Percentiles rank a stretch among this genome's conserved stretches.
phyloP scores from a whole-genome alignment of 2,888 invertebrate species.

The Caenorhabditis panamensis region DNA sequence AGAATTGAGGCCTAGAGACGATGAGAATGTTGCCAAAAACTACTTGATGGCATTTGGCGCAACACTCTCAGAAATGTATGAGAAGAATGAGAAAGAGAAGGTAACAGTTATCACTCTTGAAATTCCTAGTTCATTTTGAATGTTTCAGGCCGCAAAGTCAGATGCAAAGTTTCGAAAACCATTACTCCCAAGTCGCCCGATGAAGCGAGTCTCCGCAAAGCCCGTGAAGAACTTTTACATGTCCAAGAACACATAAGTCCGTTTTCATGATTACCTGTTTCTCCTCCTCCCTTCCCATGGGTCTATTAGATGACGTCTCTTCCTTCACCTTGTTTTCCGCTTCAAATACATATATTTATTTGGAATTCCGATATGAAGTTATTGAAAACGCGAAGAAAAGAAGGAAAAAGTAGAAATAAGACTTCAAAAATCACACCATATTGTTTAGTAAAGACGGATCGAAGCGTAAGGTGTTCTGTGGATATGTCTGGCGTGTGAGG shows the following conservation, averaged over 20 bases:
- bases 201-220: too few relatives aligned
- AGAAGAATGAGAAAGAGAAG: background rate
- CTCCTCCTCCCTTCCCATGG: background rate
- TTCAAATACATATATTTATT: too few relatives aligned
- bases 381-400: background rate
- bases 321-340: too few relatives aligned
- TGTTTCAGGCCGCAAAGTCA: too few relatives aligned
- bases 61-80: background rate
- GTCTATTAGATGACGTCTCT: too few relatives aligned
- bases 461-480: background rate
- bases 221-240: too few relatives aligned
- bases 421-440: background rate
- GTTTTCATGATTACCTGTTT: background rate
- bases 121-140: too few relatives aligned
- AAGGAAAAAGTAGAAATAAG: background rate
- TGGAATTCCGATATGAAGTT: too few relatives aligned
- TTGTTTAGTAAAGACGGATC: conserved; percentile 1
- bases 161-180: too few relatives aligned
- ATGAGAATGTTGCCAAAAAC: background rate
- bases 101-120: background rate
- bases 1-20: background rate
- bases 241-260: too few relatives aligned
- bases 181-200: too few relatives aligned
- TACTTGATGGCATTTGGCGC: too few relatives aligned
- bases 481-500: conserved; percentile 21